Evolutionary conservation across 2,797 vertebrate genomes (phyloP).

Genomic region (Pseudomugil gertrudae): DNA sequence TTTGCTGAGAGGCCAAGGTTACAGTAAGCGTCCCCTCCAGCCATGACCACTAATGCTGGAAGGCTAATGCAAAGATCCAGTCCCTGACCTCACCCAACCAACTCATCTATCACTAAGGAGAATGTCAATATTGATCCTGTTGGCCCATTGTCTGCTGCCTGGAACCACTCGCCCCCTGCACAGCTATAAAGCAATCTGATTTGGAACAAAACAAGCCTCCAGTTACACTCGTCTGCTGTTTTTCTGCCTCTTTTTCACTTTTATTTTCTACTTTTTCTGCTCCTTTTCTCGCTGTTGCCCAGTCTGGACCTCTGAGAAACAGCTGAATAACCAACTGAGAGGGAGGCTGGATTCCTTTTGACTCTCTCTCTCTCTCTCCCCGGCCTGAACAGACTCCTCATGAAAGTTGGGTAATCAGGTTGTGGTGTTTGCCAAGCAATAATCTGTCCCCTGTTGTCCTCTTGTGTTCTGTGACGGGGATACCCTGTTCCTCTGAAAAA

Average conservation of each 20-base stretch:
- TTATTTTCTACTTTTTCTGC: conserved; percentile 35
- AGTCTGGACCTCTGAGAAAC: conserved; percentile 60
- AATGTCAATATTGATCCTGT: conserved; percentile 84
- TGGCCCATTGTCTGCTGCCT: conserved; percentile 79
- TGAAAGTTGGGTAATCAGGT: conserved; percentile 79
- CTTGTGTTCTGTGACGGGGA: conserved; percentile 50
- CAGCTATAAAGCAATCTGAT: conserved; percentile 79
- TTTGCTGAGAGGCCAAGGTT: conserved; percentile 70
- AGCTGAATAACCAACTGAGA: conserved; percentile 64
- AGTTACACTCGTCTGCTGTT: conserved; percentile 43
- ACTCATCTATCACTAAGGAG: conserved; percentile 78
- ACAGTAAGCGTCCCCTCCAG: conserved; percentile 74
- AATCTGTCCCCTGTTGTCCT: conserved; percentile 53
- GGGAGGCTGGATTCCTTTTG: conserved; percentile 68
- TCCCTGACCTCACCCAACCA: conserved; percentile 74
- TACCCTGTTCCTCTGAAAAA: conserved; percentile 45
- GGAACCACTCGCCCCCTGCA: conserved; percentile 75
- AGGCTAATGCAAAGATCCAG: conserved; percentile 64
- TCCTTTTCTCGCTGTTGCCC: conserved; percentile 47
- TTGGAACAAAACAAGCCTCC: conserved; percentile 70
- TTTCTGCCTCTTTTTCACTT: conserved; percentile 41
- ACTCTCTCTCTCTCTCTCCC: too few species aligned
- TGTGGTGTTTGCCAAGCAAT: conserved; percentile 71
- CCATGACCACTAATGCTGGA: conserved; percentile 70
- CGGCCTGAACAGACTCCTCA: conserved; percentile 74